Percentiles rank a stretch among this genome's conserved stretches.
These are phyloP conservation scores for Microctonus hyperodae DNA, from an alignment of 2,888 invertebrate genomes.

Conservation along the genomic window DNA sequence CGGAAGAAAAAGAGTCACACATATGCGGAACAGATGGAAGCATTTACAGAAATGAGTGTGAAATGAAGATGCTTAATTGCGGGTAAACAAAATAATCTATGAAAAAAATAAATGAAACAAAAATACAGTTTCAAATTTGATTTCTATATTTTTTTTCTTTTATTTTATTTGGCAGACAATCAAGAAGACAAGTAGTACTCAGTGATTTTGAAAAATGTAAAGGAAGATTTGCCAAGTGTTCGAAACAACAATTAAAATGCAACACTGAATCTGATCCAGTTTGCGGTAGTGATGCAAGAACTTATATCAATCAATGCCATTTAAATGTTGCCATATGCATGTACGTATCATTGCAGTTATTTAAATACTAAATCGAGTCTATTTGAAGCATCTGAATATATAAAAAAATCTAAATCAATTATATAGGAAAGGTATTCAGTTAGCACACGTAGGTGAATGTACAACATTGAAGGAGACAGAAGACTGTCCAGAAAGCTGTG, in stretches of 20 bases:
- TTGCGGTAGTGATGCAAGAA: conserved; percentile 89
- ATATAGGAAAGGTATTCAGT: conserved; percentile 79
- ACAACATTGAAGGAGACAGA: conserved; percentile 73
- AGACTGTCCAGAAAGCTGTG: conserved; percentile 71
- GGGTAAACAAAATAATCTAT: conserved; percentile 70
- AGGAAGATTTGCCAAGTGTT: conserved; percentile 76
- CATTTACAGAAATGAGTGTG: conserved; percentile 87
- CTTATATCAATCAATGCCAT: conserved; percentile 84
- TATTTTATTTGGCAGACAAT: conserved; percentile 46
- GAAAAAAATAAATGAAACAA: not conserved
- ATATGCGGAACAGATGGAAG: conserved; percentile 91
- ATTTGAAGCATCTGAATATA: not conserved
- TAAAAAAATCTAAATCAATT: conserved; percentile 4
- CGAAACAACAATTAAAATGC: conserved; percentile 75
- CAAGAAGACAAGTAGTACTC: conserved; percentile 70
- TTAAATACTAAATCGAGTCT: not conserved
- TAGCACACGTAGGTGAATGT: conserved; percentile 89
- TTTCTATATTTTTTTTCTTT: conserved; percentile 1
- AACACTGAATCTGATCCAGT: conserved; percentile 76
- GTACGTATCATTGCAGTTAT: conserved; percentile 67
- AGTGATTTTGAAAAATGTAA: conserved; percentile 85
- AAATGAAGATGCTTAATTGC: conserved; percentile 87
- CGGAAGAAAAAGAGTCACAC: conserved; percentile 73
- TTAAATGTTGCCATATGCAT: conserved; percentile 85
- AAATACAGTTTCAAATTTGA: not conserved